Evolutionary conservation across 2,113 vertebrate species (phyloP).

Genomic region (Platycercus adscitus): DNA sequence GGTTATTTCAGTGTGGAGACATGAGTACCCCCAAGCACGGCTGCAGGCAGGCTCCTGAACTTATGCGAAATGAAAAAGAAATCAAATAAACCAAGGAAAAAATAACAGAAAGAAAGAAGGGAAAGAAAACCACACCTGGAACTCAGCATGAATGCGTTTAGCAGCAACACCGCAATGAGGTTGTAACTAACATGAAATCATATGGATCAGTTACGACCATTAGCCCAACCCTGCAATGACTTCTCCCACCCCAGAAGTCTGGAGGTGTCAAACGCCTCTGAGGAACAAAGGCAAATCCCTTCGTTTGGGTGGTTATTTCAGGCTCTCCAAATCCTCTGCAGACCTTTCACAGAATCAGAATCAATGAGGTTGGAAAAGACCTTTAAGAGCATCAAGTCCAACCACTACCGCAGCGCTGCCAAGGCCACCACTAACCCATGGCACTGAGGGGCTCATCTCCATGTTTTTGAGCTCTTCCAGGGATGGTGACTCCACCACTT

Average conservation of each 20-base stretch:
- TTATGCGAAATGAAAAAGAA: conserved; percentile 22
- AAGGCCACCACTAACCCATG: neutral
- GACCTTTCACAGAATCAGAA: neutral
- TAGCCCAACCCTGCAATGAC: conserved; percentile 51
- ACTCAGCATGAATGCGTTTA: conserved; percentile 47
- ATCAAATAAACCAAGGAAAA: neutral
- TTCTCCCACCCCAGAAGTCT: neutral
- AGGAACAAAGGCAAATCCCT: neutral
- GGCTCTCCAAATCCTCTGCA: neutral
- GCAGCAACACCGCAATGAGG: conserved; percentile 40
- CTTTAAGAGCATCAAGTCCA: neutral
- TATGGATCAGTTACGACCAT: neutral
- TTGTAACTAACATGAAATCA: conserved; percentile 1
- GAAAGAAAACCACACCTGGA: conserved; percentile 32
- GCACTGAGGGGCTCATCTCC: neutral
- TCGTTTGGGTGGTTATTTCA: neutral
- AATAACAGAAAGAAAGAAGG: neutral
- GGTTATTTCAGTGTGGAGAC: conserved; percentile 45
- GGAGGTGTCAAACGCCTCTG: neutral
- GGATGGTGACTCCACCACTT: neutral
- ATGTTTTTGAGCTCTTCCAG: neutral
- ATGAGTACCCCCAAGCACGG: neutral
- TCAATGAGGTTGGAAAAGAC: neutral
- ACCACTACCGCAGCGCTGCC: neutral
- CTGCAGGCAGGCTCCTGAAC: conserved; percentile 41